These are phyloP conservation scores for Nomada goodeniana DNA, from an alignment of 2,888 invertebrate species.

Conservation along the genomic window DNA sequence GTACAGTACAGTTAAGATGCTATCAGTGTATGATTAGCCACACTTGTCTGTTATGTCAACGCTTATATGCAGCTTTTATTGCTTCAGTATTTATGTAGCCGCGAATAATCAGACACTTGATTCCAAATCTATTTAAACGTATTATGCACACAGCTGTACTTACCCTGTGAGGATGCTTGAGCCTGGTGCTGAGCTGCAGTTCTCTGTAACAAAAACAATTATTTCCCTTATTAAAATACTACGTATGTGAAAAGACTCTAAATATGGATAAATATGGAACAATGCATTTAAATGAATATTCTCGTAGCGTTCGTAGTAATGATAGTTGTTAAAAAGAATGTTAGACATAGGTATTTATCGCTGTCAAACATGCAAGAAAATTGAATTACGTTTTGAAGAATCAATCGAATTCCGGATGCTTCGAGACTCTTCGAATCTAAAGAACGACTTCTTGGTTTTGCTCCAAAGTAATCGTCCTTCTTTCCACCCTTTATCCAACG, in stretches of 20 bases:
- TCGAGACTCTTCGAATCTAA: conserved; percentile 90
- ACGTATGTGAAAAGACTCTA: background rate
- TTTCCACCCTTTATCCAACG: conserved; percentile 89
- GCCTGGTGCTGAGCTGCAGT: conserved; percentile 89
- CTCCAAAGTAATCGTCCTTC: conserved; percentile 86
- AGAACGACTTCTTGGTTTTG: conserved; percentile 89
- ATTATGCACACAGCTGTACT: conserved; percentile 76
- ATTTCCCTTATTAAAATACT: background rate
- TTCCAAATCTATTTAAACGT: conserved; percentile 20
- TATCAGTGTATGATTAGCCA: conserved; percentile 9
- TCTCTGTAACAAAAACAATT: conserved; percentile 87
- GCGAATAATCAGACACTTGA: conserved; percentile 53
- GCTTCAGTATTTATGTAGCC: background rate
- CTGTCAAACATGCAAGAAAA: background rate
- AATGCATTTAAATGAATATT: background rate
- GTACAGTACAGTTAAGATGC: conserved; percentile 9
- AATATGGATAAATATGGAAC: background rate
- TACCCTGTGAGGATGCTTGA: conserved; percentile 87
- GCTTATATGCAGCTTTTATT: background rate
- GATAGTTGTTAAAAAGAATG: background rate
- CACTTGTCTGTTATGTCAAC: conserved; percentile 35
- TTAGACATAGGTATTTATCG: background rate
- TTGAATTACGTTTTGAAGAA: conserved; percentile 85
- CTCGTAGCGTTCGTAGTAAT: background rate
- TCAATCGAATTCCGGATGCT: conserved; percentile 88